Conservation (phyloP, 35 echinoderm and acorn worm species). For the Lytechinus pictus region DNA sequence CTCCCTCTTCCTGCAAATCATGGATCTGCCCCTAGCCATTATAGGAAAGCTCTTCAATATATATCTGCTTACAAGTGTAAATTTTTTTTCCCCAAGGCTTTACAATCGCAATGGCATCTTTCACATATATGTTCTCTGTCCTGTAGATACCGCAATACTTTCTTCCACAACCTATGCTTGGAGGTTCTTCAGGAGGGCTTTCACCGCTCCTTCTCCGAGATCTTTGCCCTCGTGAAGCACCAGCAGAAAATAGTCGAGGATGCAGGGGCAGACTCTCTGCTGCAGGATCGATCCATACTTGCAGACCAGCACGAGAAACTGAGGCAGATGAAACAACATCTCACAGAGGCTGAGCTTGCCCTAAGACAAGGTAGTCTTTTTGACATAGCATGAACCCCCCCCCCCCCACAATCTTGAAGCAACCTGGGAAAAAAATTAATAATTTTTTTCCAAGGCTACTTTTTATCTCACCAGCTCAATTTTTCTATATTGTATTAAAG, state of each 20-base stretch:
- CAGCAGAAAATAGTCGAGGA: constrained; percentile 75
- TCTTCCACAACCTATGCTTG: constrained; percentile 90
- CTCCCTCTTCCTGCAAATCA: too few species aligned
- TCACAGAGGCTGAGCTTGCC: constrained; percentile 88
- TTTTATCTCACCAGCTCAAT: too few species aligned
- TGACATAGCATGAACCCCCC: too few species aligned
- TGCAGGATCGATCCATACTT: constrained; percentile 73
- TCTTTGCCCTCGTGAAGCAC: constrained; percentile 87
- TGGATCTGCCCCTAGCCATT: too few species aligned
- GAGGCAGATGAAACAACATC: constrained; percentile 79
- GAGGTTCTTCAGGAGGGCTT: constrained; percentile 95
- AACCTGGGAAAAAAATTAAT: too few species aligned
- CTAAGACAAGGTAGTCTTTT: constrained; percentile 77
- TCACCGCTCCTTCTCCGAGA: constrained; percentile 93
- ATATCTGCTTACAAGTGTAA: too few species aligned
- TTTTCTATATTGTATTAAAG: too few species aligned
- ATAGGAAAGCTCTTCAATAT: too few species aligned
- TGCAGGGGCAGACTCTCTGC: constrained; percentile 78
- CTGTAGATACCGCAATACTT: constrained; percentile 90
- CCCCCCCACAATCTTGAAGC: too few species aligned
- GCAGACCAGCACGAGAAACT: constrained; percentile 91
- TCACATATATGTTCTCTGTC: background rate
- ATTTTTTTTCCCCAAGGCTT: too few species aligned
- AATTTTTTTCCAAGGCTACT: too few species aligned
- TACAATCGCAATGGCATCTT: too few species aligned